Evolutionary conservation across 2,888 invertebrate species (phyloP), one percentile per base, ranked within the genome.

Genomic region (Stomorhina lunata): DNA sequence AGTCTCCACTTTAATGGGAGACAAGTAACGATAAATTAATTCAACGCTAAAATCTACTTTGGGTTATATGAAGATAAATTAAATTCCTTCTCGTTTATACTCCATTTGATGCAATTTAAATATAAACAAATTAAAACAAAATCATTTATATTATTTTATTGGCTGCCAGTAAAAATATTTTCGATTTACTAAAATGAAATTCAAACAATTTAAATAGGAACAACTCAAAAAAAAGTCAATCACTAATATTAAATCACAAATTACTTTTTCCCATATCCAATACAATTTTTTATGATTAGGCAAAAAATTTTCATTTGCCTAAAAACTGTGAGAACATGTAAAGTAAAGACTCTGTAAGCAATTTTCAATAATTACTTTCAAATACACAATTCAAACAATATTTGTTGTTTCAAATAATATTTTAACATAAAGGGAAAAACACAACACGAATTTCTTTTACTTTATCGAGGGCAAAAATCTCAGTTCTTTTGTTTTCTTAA

Each of bases 1-100:
- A 55, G 65, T 75, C 63, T 65, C 43, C 65, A 75, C 25, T 65
- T 75, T 75, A 75, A 75, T 75, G 53, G 20, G 53, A 55, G 55
- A 65, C 6, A 9, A 29, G 55, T 66, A 57, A 75, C 65, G 57
- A 75, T 66, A 66, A 66, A 75, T 75, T 66, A 66, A 66, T 29
- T 75, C 75, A 66, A 75, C 55, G 45, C 75, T 45, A 25, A 25
- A 48, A 59, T 27, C 71, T 48, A 48, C 27, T 72, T 63, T 27
- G 40, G 17, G 4, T 0, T 25, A 48, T 6, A 48, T 17, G 15
- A 57, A 40, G 12, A 34, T 27, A 32, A 17, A n/a, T n/a, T 32
- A 12, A 55, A 32, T 32, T 55, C 32, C 1, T 22, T 22, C 15
- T 50, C 34, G 10, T 50, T 37, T 37, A 40, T 15, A 12, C 27